These are phyloP conservation scores for Neodontobutis hainanensis DNA, from an alignment of 2,113 vertebrate species.

Conservation along the genomic window DNA sequence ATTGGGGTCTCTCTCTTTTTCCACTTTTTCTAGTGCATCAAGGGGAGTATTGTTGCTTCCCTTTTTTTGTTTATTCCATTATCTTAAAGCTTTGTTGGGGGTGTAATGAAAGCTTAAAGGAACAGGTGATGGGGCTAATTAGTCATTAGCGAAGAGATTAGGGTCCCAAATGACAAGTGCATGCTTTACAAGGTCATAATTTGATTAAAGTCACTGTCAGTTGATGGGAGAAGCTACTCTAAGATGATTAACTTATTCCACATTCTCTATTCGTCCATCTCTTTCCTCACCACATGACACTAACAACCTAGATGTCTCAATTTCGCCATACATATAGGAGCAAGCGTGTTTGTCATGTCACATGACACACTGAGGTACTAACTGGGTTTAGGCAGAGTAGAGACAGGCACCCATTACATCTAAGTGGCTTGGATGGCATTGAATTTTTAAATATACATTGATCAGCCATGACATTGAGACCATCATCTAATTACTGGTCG, in stretches of 20 bases:
- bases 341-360: conserved; percentile 25
- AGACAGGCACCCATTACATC: too few species aligned
- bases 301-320: conserved; percentile 40
- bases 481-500: too few species aligned
- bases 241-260: conserved; percentile 74
- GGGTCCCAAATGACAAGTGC: conserved; percentile 81
- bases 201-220: conserved; percentile 81
- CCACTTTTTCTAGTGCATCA: conserved; percentile 25
- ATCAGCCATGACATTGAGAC: too few species aligned
- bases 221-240: conserved; percentile 75
- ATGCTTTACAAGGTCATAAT: conserved; percentile 84
- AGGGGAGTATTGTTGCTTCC: conserved; percentile 44
- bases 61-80: conserved; percentile 75
- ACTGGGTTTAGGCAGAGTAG: background rate
- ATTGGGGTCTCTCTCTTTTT: conserved; percentile 45
- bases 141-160: conserved; percentile 80
- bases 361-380: conserved; percentile 16
- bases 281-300: conserved; percentile 42
- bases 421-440: too few species aligned
- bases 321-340: conserved; percentile 55
- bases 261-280: conserved; percentile 34
- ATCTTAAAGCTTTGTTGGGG: conserved; percentile 74
- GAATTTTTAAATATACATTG: too few species aligned
- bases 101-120: conserved; percentile 75
- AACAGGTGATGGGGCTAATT: conserved; percentile 84